phyloP scores from a whole-genome alignment of 1,140 invertebrate genomes.

The Coptotermes formosanus region DNA sequence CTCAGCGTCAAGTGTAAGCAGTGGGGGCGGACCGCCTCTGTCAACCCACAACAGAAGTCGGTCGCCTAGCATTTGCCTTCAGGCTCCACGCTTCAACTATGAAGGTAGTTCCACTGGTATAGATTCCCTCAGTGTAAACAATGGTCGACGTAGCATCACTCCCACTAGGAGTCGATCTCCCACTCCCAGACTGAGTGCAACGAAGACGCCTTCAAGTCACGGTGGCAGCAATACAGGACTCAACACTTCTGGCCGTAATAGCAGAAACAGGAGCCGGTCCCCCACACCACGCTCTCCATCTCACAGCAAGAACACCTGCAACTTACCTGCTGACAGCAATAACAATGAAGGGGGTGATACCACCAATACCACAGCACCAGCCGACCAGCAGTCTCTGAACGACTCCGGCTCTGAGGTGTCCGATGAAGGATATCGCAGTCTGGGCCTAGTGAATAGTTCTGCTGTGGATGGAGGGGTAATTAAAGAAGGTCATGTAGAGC shows the following conservation, averaged over 20 bases:
- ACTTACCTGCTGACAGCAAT: neutral
- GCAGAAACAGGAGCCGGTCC: conserved; percentile 40
- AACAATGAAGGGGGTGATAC: conserved; percentile 7
- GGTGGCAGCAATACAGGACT: neutral
- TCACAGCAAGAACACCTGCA: conserved; percentile 37
- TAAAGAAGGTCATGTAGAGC: no score
- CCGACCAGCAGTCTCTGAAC: conserved; percentile 50
- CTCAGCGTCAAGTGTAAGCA: conserved; percentile 55
- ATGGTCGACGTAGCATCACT: neutral
- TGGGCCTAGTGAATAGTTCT: conserved; percentile 41
- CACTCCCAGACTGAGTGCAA: neutral
- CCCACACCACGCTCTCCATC: conserved; percentile 44
- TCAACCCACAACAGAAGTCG: conserved; percentile 41
- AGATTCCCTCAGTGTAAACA: neutral
- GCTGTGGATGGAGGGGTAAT: neutral
- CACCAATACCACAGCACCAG: conserved; percentile 33
- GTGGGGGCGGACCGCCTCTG: conserved; percentile 40
- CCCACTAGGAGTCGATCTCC: neutral
- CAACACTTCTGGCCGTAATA: neutral
- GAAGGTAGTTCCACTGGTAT: conserved; percentile 1
- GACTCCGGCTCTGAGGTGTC: conserved; percentile 84
- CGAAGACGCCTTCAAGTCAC: neutral
- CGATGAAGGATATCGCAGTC: conserved; percentile 81
- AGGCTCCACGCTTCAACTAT: neutral
- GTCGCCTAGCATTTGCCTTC: conserved; percentile 37